Percentiles rank a stretch among this genome's conserved stretches.
phyloP scores from a whole-genome alignment of 2,797 vertebrate genomes.

The Buphagus erythrorhynchus region DNA sequence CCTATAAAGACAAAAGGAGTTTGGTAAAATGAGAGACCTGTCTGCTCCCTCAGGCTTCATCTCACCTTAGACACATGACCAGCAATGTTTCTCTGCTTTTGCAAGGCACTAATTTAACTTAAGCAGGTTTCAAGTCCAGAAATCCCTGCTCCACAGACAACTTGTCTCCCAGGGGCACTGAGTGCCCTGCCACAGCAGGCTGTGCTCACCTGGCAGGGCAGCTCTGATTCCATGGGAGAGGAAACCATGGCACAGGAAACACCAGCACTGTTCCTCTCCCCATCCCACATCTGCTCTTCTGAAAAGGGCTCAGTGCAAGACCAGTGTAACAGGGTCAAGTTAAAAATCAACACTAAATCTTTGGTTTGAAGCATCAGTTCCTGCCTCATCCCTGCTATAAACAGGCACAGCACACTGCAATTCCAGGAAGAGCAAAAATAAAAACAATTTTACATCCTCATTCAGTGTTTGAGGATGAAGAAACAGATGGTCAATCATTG shows the following conservation, averaged over 20 bases:
- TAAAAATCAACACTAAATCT: background rate
- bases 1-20: conserved; percentile 75
- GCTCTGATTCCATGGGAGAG: background rate
- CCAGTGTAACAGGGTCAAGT: background rate
- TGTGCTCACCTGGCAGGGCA: background rate
- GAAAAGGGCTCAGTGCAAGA: background rate
- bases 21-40: background rate
- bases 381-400: background rate
- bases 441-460: background rate
- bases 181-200: background rate
- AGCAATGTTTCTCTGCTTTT: background rate
- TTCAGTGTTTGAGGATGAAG: background rate
- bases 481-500: background rate
- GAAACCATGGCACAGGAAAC: background rate
- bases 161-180: background rate
- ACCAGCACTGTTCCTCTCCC: background rate
- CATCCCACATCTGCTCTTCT: background rate
- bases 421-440: background rate
- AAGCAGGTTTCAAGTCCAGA: background rate
- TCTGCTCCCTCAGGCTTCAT: background rate
- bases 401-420: background rate
- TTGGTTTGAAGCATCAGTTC: background rate
- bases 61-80: background rate
- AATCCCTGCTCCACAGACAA: background rate
- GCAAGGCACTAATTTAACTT: background rate